Base-by-base conservation (phyloP, 2,797 vertebrate genomes). In the Silurus lanzhouensis region DNA sequence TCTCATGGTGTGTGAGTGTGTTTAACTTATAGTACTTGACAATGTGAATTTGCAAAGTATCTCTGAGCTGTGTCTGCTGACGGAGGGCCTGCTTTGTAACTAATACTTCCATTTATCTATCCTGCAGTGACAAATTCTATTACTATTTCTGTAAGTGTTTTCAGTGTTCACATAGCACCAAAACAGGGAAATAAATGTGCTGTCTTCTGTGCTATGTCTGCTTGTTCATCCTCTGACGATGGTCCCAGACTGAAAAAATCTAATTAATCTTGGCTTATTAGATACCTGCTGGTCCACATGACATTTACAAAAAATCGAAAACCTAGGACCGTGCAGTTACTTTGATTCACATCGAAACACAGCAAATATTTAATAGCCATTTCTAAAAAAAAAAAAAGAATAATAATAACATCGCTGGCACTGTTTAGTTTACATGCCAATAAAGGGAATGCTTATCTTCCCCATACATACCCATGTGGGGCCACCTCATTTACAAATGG, bases 1-100 rank as follows among this genome's bases (percentile, higher is more conserved):
- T 61, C 67, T 71, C 5, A 46, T 79, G 77, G 82, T 48, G 83
- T 66, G 68, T 52, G 25, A 81, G 79, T 58, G 64, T 78, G 72
- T 83, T 84, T 84, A 81, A 74, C 9, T 25, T 60, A 75, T 15
- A 52, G 57, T 7, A 55, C 44, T 74, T 84, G 27, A 66, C 25
- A 6, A 5, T 81, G 68, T 75, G 57, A 57, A 46, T 85, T 48
- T 64, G 12, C 7, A 77, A 55, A 63, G 68, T 66, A 52, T 60
- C 57, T 48, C 27, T 67, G 63, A 20, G 64, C 17, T 57, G 74
- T 44, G 52, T 46, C 9, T 60, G 52, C 58, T 82, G 27, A 82
- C 67, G 9, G 55, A 46, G 22, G 27, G 5, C 27, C 27, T 44
- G 19, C 48, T 15, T n/a, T 71, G 81, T 71, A 71, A 71, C 14